These are phyloP conservation scores for Ametastegia equiseti DNA, from an alignment of 2,888 invertebrate genomes.

Conservation along the genomic window DNA sequence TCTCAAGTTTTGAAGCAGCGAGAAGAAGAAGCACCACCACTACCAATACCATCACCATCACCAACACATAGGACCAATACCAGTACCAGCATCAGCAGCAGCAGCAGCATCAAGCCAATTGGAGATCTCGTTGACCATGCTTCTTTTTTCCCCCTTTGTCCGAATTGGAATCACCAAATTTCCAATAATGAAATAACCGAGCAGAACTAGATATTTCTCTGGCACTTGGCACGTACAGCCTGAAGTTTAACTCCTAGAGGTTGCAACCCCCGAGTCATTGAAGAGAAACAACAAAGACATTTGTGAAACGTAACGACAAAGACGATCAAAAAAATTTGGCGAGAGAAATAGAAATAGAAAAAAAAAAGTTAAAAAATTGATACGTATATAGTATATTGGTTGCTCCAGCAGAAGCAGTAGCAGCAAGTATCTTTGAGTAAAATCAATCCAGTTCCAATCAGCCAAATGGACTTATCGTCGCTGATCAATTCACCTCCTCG, in stretches of 20 bases:
- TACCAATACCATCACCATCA: no score
- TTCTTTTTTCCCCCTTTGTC: constrained; percentile 1
- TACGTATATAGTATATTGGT: no score
- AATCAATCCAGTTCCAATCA: background rate
- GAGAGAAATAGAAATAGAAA: no score
- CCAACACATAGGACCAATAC: no score
- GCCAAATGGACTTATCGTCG: background rate
- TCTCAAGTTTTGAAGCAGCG: constrained; percentile 15
- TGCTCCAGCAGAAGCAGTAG: background rate
- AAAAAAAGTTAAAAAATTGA: no score
- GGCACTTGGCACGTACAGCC: background rate
- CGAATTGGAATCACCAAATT: constrained; percentile 14
- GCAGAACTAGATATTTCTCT: background rate
- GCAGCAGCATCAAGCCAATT: no score
- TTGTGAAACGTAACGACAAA: no score
- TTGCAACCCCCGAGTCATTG: no score
- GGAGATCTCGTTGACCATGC: constrained; percentile 23
- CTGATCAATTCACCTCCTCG: background rate
- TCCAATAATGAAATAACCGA: constrained; percentile 4
- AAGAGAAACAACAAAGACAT: no score
- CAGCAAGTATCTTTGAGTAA: background rate
- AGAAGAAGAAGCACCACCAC: background rate
- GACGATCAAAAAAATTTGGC: no score
- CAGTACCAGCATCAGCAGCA: no score
- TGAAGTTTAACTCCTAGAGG: background rate